Base-by-base conservation (phyloP, 1,140 invertebrate species). In the Teleopsis dalmanni region DNA sequence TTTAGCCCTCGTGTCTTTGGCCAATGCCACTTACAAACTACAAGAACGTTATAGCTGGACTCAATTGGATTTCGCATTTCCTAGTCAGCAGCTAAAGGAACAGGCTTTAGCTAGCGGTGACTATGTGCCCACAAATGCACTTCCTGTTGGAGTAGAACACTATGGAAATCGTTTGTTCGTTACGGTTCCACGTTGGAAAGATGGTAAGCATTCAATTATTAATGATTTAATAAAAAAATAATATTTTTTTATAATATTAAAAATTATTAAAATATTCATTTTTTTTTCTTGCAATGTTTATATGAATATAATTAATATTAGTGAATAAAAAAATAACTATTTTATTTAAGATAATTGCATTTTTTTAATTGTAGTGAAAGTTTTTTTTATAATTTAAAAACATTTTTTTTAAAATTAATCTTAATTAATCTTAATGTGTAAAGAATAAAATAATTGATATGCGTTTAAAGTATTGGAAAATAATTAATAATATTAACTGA, bases 81-180 rank as follows among this genome's bases (percentile, higher is more conserved):
- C 83, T 2, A 78, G 78, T 42, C 67, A 77, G 16, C 60, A 70
- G 8, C 73, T 75, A 19, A 78, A 79, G 57, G 72, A 79, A 52
- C 72, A 80, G 35, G 84, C 84, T 0, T 68, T 87, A 8, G 61
- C 75, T 11, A 77, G 74, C 2, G 81, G 80, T 10, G 78, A 79
- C 22, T 82, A 78, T 31, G 75, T 84, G 3, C 84, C 83, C 0
- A 79, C 85, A 63, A 88, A 88, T 58, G 83, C 78, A 33, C 65
- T 88, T 3, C 86, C 86, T 2, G 84, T 88, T 4, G 86, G 86
- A 11, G 81, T 88, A 23, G 86, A 90, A 69, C 73, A 86, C 46
- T 87, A 81, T 80, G 75, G 73, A 27, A 82, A 88, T 55, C 87
- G 86, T 51, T 70, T 88, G 0, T 90, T 88, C 60, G 78, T 90